Percentiles rank a stretch among this genome's conserved stretches.
Evolutionary conservation across 2,888 invertebrate genomes (phyloP).

Genomic region (Tanypteryx hageni): DNA sequence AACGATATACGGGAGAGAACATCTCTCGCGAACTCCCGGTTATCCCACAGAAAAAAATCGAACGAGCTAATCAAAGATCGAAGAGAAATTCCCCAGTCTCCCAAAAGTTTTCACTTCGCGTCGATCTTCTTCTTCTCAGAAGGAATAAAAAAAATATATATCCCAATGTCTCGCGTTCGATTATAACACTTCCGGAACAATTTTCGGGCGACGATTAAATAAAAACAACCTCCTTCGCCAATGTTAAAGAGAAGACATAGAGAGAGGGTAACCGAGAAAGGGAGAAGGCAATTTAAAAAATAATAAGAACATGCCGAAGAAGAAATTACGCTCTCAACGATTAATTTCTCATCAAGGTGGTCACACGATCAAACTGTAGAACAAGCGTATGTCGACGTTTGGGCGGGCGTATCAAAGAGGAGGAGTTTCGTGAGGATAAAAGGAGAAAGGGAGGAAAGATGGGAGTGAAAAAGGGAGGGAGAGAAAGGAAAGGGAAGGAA

Average conservation of each 20-base stretch:
- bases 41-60: neutral
- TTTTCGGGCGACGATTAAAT: constrained; percentile 13
- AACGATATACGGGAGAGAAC: neutral
- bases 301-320: neutral
- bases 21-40: neutral
- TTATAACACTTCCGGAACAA: constrained; percentile 35
- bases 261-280: neutral
- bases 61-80: neutral
- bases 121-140: neutral
- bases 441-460: neutral
- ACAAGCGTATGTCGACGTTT: neutral
- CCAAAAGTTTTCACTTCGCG: neutral
- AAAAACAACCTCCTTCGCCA: neutral
- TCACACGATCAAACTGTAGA: neutral
- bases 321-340: neutral
- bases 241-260: neutral
- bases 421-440: neutral
- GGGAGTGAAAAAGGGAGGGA: neutral
- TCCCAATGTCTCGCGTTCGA: neutral
- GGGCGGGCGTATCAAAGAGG: neutral
- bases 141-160: neutral
- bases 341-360: constrained; percentile 2
- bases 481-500: neutral
- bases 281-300: neutral
- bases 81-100: neutral